These are phyloP conservation scores for Rotaria macrura DNA, from an alignment of 2,888 invertebrate species.

Conservation along the genomic window DNA sequence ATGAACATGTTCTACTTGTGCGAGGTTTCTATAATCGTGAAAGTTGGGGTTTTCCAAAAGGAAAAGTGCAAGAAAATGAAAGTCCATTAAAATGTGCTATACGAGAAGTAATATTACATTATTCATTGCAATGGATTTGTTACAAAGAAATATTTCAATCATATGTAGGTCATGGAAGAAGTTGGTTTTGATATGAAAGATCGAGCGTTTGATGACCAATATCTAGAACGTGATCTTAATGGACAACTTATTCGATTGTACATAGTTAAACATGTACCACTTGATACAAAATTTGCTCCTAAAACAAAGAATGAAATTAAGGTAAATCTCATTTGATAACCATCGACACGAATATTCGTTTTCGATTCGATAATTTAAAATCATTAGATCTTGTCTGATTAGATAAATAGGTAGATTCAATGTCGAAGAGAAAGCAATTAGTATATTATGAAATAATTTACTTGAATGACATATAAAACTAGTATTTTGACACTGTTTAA, in stretches of 20 bases:
- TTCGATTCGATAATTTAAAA: too few relatives aligned
- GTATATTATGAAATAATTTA: too few relatives aligned
- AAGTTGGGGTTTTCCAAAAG: constrained; percentile 95
- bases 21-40: constrained; percentile 52
- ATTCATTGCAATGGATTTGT: too few relatives aligned
- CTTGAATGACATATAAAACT: too few relatives aligned
- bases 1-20: constrained; percentile 49
- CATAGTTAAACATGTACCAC: constrained; percentile 70
- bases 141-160: too few relatives aligned
- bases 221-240: constrained; percentile 74
- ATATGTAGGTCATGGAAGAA: constrained; percentile 66
- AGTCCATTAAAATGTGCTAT: constrained; percentile 81
- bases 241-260: constrained; percentile 74
- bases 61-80: constrained; percentile 91
- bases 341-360: too few relatives aligned
- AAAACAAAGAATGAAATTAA: constrained; percentile 78
- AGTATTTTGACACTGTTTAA: too few relatives aligned
- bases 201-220: constrained; percentile 69
- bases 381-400: too few relatives aligned
- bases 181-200: constrained; percentile 83
- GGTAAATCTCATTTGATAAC: neutral
- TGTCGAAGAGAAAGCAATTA: too few relatives aligned
- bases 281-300: constrained; percentile 61
- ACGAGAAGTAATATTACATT: constrained; percentile 62
- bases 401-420: too few relatives aligned